Evolutionary conservation across 2,113 vertebrate species (phyloP).

Genomic region (Mandrillus leucophaeus): DNA sequence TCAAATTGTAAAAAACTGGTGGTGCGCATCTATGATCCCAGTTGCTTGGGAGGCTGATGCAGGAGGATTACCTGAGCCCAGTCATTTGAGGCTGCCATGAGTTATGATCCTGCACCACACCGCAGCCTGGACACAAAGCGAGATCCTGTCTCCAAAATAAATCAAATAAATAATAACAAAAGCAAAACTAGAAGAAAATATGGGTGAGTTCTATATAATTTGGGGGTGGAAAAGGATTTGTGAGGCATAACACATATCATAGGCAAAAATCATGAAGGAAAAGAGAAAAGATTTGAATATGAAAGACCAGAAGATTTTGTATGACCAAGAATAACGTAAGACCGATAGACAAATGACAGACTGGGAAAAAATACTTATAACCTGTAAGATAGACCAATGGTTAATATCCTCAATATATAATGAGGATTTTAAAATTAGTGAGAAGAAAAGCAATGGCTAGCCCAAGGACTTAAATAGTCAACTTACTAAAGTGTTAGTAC

Average conservation of each 20-base stretch:
- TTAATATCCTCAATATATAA: not conserved
- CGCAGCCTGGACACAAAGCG: too few relatives aligned
- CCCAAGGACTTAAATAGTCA: not conserved
- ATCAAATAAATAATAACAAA: too few relatives aligned
- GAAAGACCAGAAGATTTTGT: not conserved
- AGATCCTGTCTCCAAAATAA: too few relatives aligned
- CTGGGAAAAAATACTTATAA: not conserved
- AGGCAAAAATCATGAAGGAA: not conserved
- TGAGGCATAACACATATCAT: not conserved
- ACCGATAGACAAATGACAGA: not conserved
- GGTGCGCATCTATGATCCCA: too few relatives aligned
- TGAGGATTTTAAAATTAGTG: not conserved
- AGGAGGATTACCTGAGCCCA: too few relatives aligned
- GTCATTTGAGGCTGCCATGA: too few relatives aligned
- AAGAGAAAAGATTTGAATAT: constrained; percentile 21
- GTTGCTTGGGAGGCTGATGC: too few relatives aligned
- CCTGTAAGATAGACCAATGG: not conserved
- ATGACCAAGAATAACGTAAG: not conserved
- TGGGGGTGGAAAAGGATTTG: not conserved
- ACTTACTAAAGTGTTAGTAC: not conserved
- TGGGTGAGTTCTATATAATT: not conserved
- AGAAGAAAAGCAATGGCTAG: not conserved
- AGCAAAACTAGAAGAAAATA: not conserved
- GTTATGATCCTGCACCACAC: too few relatives aligned
- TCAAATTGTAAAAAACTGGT: not conserved